phyloP scores from a whole-genome alignment of 1,140 invertebrate genomes.

The Drosophila prosaltans region DNA sequence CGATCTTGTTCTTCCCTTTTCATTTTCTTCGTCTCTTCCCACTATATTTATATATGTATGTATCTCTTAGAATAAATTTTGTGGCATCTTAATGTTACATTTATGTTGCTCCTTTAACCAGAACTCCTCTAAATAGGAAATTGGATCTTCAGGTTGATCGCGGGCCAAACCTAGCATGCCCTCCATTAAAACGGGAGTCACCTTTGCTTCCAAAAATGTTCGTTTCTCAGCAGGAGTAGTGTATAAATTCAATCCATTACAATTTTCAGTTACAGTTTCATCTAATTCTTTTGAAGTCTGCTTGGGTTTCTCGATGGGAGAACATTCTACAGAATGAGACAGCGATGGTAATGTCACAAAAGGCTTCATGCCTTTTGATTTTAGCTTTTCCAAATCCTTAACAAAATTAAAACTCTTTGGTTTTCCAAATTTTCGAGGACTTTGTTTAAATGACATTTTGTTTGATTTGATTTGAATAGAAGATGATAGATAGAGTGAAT shows the following conservation, averaged over 20 bases:
- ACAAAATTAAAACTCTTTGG: not conserved
- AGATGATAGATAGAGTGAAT: not conserved
- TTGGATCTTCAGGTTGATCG: slow-evolving; percentile 58
- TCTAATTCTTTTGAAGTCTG: not conserved
- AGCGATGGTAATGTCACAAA: not conserved
- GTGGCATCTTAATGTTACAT: slow-evolving; percentile 48
- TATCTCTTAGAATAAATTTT: slow-evolving; percentile 46
- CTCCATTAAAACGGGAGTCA: slow-evolving; percentile 62
- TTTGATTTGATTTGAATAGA: not conserved
- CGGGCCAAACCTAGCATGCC: slow-evolving; percentile 63
- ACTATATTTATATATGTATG: too few relatives aligned
- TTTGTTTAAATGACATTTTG: slow-evolving; percentile 2
- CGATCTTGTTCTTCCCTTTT: not conserved
- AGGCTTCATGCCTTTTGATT: not conserved
- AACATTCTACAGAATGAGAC: not conserved
- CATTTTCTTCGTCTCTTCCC: too few relatives aligned
- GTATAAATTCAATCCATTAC: slow-evolving; percentile 14
- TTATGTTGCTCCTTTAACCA: slow-evolving; percentile 58
- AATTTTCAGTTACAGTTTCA: not conserved
- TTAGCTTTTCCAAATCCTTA: not conserved
- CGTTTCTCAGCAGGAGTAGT: slow-evolving; percentile 30
- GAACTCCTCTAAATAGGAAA: slow-evolving; percentile 51
- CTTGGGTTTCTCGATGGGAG: slow-evolving; percentile 15
- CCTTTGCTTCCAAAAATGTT: slow-evolving; percentile 42
- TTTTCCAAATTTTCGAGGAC: not conserved